Conservation (phyloP, 2,113 vertebrate genomes). For the Dunckerocampus dactyliophorus region DNA sequence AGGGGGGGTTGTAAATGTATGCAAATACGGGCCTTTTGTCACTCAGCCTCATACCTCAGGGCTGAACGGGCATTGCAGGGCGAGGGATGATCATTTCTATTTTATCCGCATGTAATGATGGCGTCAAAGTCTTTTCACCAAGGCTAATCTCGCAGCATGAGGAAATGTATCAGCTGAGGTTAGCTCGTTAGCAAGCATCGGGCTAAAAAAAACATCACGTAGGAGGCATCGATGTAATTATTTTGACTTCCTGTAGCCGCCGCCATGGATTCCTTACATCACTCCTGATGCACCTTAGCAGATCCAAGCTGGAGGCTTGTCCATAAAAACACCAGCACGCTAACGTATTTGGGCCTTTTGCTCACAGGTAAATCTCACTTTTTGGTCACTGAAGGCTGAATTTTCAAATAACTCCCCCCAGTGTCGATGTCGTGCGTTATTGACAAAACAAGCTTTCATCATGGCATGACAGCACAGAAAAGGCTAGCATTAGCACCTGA, state of each 20-base stretch:
- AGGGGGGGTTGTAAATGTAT: conserved; percentile 89
- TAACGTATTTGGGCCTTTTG: background rate
- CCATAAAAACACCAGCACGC: background rate
- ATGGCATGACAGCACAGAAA: too few species aligned
- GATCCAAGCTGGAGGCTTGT: conserved; percentile 36
- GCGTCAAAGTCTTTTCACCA: conserved; percentile 84
- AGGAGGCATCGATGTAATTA: conserved; percentile 61
- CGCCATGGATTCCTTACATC: conserved; percentile 55
- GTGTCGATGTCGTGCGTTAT: too few species aligned
- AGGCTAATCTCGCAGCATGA: conserved; percentile 76
- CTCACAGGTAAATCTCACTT: background rate
- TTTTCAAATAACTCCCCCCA: too few species aligned
- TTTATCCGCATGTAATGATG: conserved; percentile 89
- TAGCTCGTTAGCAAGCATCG: conserved; percentile 52
- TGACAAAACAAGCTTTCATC: background rate
- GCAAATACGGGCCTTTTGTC: conserved; percentile 89
- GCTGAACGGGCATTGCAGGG: conserved; percentile 41
- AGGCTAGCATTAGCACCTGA: too few species aligned
- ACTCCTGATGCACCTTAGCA: conserved; percentile 54
- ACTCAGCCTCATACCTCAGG: conserved; percentile 78
- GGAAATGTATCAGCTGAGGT: conserved; percentile 61
- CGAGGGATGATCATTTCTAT: conserved; percentile 81
- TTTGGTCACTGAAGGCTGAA: too few species aligned
- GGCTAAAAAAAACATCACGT: conserved; percentile 25
- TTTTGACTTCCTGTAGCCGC: conserved; percentile 63